Evolutionary conservation across 64 coral and sea anemone genomes (phyloP).

Genomic region (Orbicella faveolata): DNA sequence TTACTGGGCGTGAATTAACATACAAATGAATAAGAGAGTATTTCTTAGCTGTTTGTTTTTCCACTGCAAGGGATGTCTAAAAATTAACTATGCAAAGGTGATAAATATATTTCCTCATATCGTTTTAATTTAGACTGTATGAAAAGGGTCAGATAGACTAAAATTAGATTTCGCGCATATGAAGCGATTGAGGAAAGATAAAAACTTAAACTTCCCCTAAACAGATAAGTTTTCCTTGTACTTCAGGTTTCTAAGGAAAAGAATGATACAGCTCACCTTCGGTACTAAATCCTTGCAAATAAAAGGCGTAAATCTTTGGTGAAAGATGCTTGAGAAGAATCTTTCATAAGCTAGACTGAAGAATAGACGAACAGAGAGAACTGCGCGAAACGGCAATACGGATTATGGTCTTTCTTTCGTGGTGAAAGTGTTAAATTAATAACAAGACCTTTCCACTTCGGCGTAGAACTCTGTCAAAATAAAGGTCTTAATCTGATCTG

Average conservation of each 20-base stretch:
- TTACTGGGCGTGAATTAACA: not conserved
- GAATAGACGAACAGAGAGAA: not conserved
- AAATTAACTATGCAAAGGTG: no score
- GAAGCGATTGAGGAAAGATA: no score
- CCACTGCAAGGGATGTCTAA: no score
- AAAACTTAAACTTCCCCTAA: no score
- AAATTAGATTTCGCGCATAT: no score
- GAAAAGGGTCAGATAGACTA: no score
- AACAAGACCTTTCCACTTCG: not conserved
- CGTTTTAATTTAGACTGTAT: no score
- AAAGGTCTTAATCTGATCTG: not conserved
- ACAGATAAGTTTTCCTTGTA: no score
- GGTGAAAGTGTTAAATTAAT: conserved; percentile 1
- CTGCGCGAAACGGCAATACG: not conserved
- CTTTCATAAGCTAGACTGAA: not conserved
- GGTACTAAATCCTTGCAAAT: not conserved
- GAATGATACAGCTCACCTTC: not conserved
- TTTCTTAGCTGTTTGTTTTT: no score
- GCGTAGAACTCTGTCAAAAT: not conserved
- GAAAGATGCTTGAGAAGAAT: not conserved
- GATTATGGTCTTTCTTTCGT: not conserved
- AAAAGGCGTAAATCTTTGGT: not conserved
- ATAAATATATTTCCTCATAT: no score
- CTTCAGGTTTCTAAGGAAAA: not conserved
- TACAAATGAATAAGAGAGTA: no score